Base-by-base conservation (phyloP, 2,888 invertebrate species). In the Tinea semifulvella region DNA sequence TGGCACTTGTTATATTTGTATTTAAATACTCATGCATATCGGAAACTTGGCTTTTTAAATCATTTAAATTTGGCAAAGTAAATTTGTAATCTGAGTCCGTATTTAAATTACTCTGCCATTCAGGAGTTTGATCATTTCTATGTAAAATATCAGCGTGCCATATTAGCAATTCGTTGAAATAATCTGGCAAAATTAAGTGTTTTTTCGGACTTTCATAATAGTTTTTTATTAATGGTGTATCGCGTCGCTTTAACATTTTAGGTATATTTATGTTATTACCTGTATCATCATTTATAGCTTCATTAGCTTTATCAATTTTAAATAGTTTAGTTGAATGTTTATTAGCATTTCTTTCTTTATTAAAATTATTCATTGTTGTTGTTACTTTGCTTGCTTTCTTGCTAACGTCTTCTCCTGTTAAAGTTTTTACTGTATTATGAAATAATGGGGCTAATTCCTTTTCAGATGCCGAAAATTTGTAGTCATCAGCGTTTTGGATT, bases 141-240 rank as follows among this genome's bases (percentile, higher is more conserved):
- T 60, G 54, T 6, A 68, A 43, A 35, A 67, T 54, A 50, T 68
- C 67, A 17, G 56, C 54, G 48, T 68, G 56, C 67, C 66, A 66
- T 48, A 59, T 53, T 2, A 65, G 38, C 0, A 68, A 47, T 45
- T 68, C 68, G 22, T 57, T 57, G 13, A 67, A 65, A 46, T 65
- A 63, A 28, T 66, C 61, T 2, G 55, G 53, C 43, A 48, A 13
- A n/a, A n/a, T n/a, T n/a, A n/a, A n/a, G n/a, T n/a, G n/a, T n/a
- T n/a, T n/a, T n/a, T n/a, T n/a, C n/a, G n/a, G n/a, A n/a, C n/a
- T n/a, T n/a, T n/a, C n/a, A n/a, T n/a, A n/a, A n/a, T n/a, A n/a
- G n/a, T n/a, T n/a, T n/a, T n/a, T n/a, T n/a, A n/a, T n/a, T n/a
- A n/a, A n/a, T n/a, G n/a, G n/a, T n/a, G n/a, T n/a, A n/a, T n/a